These are phyloP conservation scores for Aphelinus atriplicis DNA, from an alignment of 1,140 invertebrate genomes.

Conservation along the genomic window DNA sequence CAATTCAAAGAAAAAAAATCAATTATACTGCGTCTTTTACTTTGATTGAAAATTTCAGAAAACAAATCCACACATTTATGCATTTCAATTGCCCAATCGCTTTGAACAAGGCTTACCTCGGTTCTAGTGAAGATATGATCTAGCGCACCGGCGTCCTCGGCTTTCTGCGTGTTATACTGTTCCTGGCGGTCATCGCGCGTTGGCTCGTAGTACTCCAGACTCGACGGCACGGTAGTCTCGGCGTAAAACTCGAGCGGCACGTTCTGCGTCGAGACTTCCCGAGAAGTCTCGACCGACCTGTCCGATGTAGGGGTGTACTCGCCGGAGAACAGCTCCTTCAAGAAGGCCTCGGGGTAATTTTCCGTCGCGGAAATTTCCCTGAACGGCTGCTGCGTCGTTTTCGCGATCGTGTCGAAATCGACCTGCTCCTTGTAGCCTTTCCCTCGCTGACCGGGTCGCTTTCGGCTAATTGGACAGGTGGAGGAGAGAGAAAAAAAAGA, in stretches of 20 bases:
- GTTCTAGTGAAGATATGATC: constrained; percentile 56
- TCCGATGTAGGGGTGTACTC: constrained; percentile 23
- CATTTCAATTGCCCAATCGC: too few relatives aligned
- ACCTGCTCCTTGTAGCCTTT: constrained; percentile 23
- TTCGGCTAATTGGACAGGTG: constrained; percentile 1
- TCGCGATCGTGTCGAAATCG: neutral
- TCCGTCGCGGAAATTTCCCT: constrained; percentile 34
- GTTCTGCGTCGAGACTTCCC: constrained; percentile 19
- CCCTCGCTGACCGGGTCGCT: constrained; percentile 24
- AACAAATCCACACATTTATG: too few relatives aligned
- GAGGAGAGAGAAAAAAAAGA: too few relatives aligned
- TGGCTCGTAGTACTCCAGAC: constrained; percentile 49
- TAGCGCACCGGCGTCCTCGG: constrained; percentile 45
- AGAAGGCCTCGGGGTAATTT: constrained; percentile 38
- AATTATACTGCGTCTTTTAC: too few relatives aligned
- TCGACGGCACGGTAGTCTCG: constrained; percentile 30
- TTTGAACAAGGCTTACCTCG: constrained; percentile 42
- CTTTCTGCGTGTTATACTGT: constrained; percentile 35
- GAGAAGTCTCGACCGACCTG: neutral
- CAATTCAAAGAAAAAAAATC: too few relatives aligned
- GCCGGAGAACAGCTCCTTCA: constrained; percentile 31
- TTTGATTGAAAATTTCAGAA: too few relatives aligned
- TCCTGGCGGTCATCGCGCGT: constrained; percentile 37
- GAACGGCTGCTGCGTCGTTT: constrained; percentile 10
- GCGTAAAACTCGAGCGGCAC: constrained; percentile 17